A percentile compares a stretch with the other conserved stretches of the same genome.
Evolutionary conservation across 2,113 vertebrate genomes (phyloP).

Genomic region (Pangasianodon hypophthalmus): DNA sequence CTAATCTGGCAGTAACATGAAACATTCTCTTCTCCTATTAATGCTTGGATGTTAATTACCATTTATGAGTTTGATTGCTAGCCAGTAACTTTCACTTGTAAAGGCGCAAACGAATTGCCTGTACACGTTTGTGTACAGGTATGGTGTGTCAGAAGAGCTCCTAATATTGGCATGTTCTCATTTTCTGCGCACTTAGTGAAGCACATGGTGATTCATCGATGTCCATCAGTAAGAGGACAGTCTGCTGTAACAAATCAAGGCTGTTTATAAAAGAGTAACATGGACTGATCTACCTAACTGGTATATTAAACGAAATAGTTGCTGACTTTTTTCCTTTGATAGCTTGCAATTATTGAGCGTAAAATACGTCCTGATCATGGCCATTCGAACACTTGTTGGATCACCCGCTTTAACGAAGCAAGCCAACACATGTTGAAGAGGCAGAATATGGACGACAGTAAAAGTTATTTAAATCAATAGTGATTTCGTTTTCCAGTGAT

Average conservation of each 20-base stretch:
- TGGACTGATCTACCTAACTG: neutral
- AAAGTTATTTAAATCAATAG: neutral
- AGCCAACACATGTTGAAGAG: neutral
- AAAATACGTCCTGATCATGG: neutral
- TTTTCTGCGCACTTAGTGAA: conserved; percentile 1
- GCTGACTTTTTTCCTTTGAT: neutral
- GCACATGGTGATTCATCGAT: neutral
- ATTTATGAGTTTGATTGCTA: neutral
- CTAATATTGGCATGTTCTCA: neutral
- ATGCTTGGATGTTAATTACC: neutral
- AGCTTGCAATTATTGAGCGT: neutral
- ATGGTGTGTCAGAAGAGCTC: neutral
- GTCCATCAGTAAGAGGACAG: neutral
- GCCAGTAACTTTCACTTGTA: neutral
- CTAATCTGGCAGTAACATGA: neutral
- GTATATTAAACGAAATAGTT: neutral
- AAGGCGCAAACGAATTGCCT: neutral
- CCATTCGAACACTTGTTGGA: neutral
- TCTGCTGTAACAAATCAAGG: neutral
- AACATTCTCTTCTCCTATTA: neutral
- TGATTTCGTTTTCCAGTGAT: neutral
- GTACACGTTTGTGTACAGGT: neutral
- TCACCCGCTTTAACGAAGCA: neutral
- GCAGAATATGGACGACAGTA: neutral
- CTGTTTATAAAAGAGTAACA: neutral